Conservation (phyloP, 2,888 invertebrate species). For the Cerastis rubricosa region DNA sequence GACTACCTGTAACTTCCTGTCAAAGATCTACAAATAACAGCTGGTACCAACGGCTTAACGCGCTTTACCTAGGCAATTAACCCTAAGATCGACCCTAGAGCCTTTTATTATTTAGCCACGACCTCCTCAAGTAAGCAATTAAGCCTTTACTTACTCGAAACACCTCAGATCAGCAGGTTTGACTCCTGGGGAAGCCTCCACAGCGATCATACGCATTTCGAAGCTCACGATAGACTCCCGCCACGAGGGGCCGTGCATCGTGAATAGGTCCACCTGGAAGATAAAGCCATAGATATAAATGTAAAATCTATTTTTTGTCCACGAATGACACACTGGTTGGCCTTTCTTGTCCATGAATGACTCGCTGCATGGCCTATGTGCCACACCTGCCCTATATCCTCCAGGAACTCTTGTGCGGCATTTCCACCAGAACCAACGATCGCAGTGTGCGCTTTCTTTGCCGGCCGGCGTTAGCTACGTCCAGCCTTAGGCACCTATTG, state of each 20-base stretch:
- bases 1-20: too few relatives aligned
- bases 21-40: too few relatives aligned
- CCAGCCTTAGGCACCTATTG: not conserved
- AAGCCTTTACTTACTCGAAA: conserved; percentile 88
- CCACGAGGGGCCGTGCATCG: conserved; percentile 96
- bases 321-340: not conserved
- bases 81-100: too few relatives aligned
- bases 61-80: too few relatives aligned
- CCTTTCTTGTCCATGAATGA: not conserved
- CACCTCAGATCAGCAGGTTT: conserved; percentile 90
- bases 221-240: conserved; percentile 94
- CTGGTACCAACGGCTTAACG: too few relatives aligned
- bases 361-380: too few relatives aligned
- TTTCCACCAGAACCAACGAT: not conserved
- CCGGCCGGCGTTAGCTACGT: not conserved
- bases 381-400: not conserved
- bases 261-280: conserved; percentile 93
- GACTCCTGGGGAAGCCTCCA: conserved; percentile 91
- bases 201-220: conserved; percentile 93
- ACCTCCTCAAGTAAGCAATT: not conserved
- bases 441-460: not conserved
- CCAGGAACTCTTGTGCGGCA: not conserved
- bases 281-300: not conserved
- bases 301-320: not conserved
- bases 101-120: too few relatives aligned